Evolutionary conservation across 2,113 vertebrate species (phyloP), one percentile per base, ranked within the genome.

Genomic region (Pheucticus melanocephalus): DNA sequence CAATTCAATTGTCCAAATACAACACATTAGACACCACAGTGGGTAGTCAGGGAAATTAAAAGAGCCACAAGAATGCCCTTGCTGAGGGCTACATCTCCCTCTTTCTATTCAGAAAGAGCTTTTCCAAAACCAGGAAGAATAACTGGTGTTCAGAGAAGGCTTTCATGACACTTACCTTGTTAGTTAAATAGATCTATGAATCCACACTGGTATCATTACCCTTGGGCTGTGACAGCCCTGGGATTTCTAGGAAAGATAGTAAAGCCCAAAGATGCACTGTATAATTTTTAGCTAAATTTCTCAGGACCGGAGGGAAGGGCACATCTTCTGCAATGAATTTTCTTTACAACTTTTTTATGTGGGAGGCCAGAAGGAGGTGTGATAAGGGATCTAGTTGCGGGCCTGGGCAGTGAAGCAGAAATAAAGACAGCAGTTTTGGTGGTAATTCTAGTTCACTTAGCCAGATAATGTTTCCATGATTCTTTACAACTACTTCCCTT

Each of bases 361-460:
- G 1, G 17, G 24, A 71, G 12, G 22, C 68, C 80, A 77, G 53
- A 50, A 83, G 28, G 57, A 44, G 84, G 35, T 61, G 56, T 45
- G 28, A 64, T 53, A 77, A 82, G 57, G 54, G 31, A 86, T 50
- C 42, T 54, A 61, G n/a, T 73, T 80, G n/a, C 8, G 16, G 39
- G 54, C 23, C 30, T 90, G 82, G 79, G 50, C 45, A 93, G 42
- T 45, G 33, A 86, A 80, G 64, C 59, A 90, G 82, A 82, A 94
- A 92, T 80, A 81, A 72, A 90, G 79, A 63, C 63, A 70, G 66
- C 30, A 33, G 10, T 92, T 95, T 83, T 59, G 70, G 71, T 77
- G 72, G 50, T 88, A 86, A 73, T 92, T 93, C 71, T 93, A 75
- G 63, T 77, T 94, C 92, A 93, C 78, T 94, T 93, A 82, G 35